Evolutionary conservation across 2,113 vertebrate genomes (phyloP).

Genomic region (Grus americana): DNA sequence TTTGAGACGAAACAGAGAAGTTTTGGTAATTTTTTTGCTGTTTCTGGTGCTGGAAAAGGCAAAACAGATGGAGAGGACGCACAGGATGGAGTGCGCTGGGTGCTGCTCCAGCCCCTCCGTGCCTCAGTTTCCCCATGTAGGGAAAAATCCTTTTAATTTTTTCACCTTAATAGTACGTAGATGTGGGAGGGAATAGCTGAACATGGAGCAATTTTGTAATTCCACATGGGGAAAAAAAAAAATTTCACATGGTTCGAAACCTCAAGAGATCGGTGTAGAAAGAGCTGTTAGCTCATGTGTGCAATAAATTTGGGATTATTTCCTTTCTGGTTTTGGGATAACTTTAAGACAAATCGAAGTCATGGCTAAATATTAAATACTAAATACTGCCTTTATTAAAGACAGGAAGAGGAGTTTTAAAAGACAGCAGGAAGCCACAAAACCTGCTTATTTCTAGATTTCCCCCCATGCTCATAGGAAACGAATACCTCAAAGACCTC

Average conservation of each 20-base stretch:
- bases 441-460: background rate
- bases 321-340: background rate
- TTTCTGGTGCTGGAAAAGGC: background rate
- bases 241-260: accelerated
- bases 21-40: background rate
- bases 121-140: background rate
- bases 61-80: background rate
- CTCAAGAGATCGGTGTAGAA: accelerated
- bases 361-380: background rate
- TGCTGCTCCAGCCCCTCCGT: background rate
- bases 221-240: background rate
- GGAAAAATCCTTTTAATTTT: background rate
- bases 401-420: background rate
- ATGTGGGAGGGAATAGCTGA: background rate
- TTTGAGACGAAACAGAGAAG: background rate
- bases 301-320: background rate
- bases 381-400: background rate
- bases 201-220: too few relatives aligned
- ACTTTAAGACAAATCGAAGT: background rate
- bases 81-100: accelerated
- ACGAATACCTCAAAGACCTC: accelerated
- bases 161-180: background rate
- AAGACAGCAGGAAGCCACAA: background rate
- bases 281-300: accelerated
- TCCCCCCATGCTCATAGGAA: background rate